Evolutionary conservation across 2,797 vertebrate genomes (phyloP).

Genomic region (Hylomyscus alleni): DNA sequence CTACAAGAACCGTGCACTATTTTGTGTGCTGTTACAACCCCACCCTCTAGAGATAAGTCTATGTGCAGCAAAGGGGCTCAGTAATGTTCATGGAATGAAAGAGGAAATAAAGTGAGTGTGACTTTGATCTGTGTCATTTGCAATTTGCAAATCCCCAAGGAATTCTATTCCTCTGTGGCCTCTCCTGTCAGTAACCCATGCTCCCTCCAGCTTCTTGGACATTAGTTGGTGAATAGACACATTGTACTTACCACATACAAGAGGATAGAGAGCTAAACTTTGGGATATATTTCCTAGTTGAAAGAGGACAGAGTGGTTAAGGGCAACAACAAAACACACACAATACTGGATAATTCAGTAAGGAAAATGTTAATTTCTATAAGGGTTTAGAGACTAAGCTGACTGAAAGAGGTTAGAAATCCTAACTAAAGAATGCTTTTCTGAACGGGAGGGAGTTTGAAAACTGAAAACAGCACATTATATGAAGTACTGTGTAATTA

Average conservation of each 20-base stretch:
- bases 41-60: not conserved
- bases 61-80: not conserved
- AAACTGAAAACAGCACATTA: conserved; percentile 8
- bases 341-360: not conserved
- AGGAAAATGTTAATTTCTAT: conserved; percentile 28
- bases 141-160: not conserved
- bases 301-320: not conserved
- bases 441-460: not conserved
- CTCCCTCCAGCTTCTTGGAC: not conserved
- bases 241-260: not conserved
- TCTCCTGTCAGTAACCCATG: not conserved
- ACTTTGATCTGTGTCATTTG: not conserved
- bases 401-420: not conserved
- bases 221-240: not conserved
- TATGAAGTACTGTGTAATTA: not conserved
- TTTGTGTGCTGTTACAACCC: not conserved
- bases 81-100: not conserved
- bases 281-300: not conserved
- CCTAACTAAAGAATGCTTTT: not conserved
- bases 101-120: not conserved
- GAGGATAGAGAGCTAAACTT: not conserved
- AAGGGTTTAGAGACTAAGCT: not conserved
- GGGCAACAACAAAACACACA: not conserved
- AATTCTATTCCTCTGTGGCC: not conserved
- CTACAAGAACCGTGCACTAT: not conserved